Evolutionary conservation across 2,797 vertebrate genomes (phyloP).

Genomic region (Takifugu ocellatus): DNA sequence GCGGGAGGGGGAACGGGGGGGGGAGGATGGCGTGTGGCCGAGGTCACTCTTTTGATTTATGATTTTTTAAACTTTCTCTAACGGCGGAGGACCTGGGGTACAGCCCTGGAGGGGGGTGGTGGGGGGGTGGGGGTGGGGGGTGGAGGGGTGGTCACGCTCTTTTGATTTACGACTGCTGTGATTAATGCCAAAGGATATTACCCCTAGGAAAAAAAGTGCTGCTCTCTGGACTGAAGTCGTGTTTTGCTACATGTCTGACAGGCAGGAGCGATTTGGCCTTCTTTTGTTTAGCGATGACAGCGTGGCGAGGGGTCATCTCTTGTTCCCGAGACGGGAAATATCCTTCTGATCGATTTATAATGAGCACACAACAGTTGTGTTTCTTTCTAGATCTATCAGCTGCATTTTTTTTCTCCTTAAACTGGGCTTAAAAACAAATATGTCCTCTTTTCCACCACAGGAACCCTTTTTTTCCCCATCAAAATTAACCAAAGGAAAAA

Average conservation of each 20-base stretch:
- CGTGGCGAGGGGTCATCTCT: conserved; percentile 53
- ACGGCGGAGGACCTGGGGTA: conserved; percentile 36
- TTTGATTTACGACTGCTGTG: conserved; percentile 65
- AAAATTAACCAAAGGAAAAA: too few relatives aligned
- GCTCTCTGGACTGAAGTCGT: conserved; percentile 62
- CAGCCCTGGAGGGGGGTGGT: conserved; percentile 24
- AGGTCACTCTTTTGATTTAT: conserved; percentile 68
- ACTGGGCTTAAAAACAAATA: too few relatives aligned
- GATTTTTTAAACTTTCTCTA: conserved; percentile 59
- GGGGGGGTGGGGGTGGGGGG: conserved; percentile 24
- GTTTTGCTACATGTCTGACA: conserved; percentile 72
- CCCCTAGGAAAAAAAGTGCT: conserved; percentile 61
- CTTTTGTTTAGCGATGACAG: conserved; percentile 58
- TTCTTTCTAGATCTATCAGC: too few relatives aligned
- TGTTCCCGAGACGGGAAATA: conserved; percentile 50
- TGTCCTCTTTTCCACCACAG: too few relatives aligned
- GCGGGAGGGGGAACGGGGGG: conserved; percentile 9
- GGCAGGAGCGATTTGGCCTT: conserved; percentile 68
- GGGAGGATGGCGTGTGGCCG: conserved; percentile 55
- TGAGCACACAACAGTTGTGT: conserved; percentile 2
- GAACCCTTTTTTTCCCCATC: too few relatives aligned
- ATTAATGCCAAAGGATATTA: conserved; percentile 72
- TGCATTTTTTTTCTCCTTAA: too few relatives aligned
- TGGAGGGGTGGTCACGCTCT: conserved; percentile 52
- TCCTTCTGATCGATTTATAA: conserved; percentile 39